Conservation (phyloP, 1,140 invertebrate species). For the Chionoecetes opilio region DNA sequence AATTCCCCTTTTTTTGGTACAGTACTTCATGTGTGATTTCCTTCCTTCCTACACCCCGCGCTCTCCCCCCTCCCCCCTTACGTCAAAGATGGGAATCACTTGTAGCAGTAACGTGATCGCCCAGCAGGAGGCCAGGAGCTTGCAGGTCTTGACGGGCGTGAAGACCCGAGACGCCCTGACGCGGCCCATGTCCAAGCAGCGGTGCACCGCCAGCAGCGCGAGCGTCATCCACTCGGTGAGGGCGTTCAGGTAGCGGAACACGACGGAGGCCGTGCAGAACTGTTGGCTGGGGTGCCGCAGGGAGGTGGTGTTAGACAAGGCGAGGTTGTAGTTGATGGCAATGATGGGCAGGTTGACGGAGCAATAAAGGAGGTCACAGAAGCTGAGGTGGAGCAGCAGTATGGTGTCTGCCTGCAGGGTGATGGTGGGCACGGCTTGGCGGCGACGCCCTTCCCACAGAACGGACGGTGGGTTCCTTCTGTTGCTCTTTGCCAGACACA, state of each 20-base stretch:
- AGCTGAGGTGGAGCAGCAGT: slow-evolving; percentile 57
- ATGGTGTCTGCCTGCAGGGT: slow-evolving; percentile 44
- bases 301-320: not conserved
- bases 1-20: too few relatives aligned
- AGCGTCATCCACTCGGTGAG: slow-evolving; percentile 71
- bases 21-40: too few relatives aligned
- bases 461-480: not conserved
- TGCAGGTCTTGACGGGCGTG: not conserved
- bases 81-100: not conserved
- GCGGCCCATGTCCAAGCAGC: slow-evolving; percentile 61
- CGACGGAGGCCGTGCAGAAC: slow-evolving; percentile 40
- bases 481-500: slow-evolving; percentile 6
- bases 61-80: not conserved
- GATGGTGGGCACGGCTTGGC: not conserved
- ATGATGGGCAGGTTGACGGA: slow-evolving; percentile 60
- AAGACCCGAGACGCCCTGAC: not conserved
- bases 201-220: slow-evolving; percentile 48
- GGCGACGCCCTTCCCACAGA: not conserved
- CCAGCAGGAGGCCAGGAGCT: slow-evolving; percentile 42
- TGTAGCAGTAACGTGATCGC: not conserved
- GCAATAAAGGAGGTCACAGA: slow-evolving; percentile 67
- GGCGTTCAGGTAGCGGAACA: slow-evolving; percentile 58
- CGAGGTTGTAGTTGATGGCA: slow-evolving; percentile 44
- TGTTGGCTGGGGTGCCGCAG: not conserved
- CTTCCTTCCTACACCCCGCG: too few relatives aligned